Evolutionary conservation across 2,113 vertebrate genomes (phyloP).

Genomic region (Cairina moschata): DNA sequence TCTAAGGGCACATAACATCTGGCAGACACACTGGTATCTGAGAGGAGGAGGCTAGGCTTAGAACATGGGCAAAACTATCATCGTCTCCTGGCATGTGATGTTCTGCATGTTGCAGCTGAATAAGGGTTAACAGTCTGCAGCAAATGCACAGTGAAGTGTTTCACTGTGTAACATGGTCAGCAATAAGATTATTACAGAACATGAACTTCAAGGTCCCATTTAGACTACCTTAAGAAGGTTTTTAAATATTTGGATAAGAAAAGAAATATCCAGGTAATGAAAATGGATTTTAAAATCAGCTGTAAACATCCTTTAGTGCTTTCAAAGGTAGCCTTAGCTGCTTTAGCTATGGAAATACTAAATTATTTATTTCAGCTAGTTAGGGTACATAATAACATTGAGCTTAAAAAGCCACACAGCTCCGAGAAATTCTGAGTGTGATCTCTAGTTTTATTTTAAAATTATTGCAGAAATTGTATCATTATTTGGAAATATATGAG

Average conservation of each 20-base stretch:
- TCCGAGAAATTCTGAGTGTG: not conserved
- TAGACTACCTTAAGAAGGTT: not conserved
- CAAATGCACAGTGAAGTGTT: not conserved
- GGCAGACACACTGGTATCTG: not conserved
- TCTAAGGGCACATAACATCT: not conserved
- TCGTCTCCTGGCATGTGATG: not conserved
- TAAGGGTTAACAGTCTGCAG: not conserved
- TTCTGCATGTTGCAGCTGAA: not conserved
- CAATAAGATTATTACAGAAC: not conserved
- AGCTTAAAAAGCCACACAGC: not conserved
- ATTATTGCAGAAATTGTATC: not conserved
- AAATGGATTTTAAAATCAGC: not conserved
- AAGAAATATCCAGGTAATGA: not conserved
- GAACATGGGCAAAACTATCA: not conserved
- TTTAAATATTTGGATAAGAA: not conserved
- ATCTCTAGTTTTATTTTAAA: not conserved
- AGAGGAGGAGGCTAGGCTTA: not conserved
- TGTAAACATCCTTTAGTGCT: not conserved
- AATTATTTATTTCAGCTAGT: not conserved
- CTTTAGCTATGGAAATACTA: not conserved
- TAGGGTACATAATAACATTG: not conserved
- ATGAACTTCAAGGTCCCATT: not conserved
- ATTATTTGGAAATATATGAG: not conserved
- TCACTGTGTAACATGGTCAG: not conserved
- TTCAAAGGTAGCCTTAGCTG: not conserved